phyloP scores from a whole-genome alignment of 1,140 invertebrate genomes.

The Cheumatopsyche charites region DNA sequence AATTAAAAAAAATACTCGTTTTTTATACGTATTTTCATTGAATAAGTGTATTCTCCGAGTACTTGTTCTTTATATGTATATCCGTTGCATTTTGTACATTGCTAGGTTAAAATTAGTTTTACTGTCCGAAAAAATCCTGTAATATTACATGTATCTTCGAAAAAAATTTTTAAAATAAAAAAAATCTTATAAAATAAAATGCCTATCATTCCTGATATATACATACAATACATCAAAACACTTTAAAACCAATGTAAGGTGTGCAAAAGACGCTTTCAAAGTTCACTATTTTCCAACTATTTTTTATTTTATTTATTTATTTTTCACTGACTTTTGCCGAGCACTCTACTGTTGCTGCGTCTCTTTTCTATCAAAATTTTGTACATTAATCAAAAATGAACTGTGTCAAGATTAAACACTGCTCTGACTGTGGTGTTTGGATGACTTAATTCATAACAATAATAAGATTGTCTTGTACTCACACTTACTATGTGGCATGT shows the following conservation, averaged over 20 bases:
- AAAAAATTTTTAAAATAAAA: slow-evolving; percentile 42
- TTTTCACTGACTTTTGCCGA: too few relatives aligned
- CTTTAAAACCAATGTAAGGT: not conserved
- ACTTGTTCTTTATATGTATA: slow-evolving; percentile 15
- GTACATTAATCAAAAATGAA: not conserved
- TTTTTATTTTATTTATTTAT: not conserved
- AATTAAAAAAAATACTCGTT: slow-evolving; percentile 16
- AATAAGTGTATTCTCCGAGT: not conserved
- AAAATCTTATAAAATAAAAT: slow-evolving; percentile 43
- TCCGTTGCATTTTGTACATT: slow-evolving; percentile 47
- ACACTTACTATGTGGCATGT: slow-evolving; percentile 22
- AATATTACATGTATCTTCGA: slow-evolving; percentile 30
- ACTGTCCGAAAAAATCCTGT: slow-evolving; percentile 31
- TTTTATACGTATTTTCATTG: slow-evolving; percentile 23
- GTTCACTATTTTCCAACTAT: slow-evolving; percentile 4
- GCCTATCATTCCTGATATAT: slow-evolving; percentile 3
- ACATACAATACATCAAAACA: not conserved
- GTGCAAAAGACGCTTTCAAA: slow-evolving; percentile 2
- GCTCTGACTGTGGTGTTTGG: slow-evolving; percentile 18
- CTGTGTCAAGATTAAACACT: not conserved
- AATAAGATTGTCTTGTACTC: slow-evolving; percentile 2
- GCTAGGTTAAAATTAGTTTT: slow-evolving; percentile 38
- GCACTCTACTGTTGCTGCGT: slow-evolving; percentile 13
- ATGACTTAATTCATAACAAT: slow-evolving; percentile 8
- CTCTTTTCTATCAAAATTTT: not conserved